A percentile compares a stretch with the other conserved stretches of the same genome.
phyloP scores from a whole-genome alignment of 1,140 invertebrate genomes.

The Scylla paramamosain region DNA sequence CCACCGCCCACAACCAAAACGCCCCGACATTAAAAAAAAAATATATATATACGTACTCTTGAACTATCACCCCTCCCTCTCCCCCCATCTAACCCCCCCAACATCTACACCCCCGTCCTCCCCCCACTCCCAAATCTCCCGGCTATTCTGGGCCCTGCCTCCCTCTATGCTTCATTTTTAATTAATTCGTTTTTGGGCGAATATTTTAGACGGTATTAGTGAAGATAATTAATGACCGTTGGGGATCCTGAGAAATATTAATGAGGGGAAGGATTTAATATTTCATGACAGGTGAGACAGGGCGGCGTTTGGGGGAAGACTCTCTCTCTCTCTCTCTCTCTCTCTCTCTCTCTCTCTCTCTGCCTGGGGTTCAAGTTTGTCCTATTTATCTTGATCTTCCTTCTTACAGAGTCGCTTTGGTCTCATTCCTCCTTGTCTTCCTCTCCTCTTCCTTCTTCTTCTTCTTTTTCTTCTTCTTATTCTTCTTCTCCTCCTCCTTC shows the following conservation, averaged over 20 bases:
- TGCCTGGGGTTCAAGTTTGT: no score
- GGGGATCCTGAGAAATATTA: background rate
- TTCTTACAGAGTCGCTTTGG: no score
- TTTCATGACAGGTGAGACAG: background rate
- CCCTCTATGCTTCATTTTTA: background rate
- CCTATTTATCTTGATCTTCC: no score
- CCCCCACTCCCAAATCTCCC: background rate
- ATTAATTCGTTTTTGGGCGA: background rate
- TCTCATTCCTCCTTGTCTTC: background rate
- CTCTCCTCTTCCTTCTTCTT: background rate
- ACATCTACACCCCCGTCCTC: background rate
- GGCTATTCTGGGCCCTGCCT: background rate
- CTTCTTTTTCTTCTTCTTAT: no score
- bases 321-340: background rate
- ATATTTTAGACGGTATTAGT: background rate
- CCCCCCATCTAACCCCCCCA: background rate
- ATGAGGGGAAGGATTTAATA: background rate
- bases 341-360: background rate
- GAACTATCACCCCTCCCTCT: background rate
- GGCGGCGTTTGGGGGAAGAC: background rate
- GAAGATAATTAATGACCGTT: slow-evolving; percentile 23
- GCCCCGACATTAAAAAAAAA: no score
- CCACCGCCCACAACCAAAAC: no score
- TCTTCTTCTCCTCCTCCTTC: no score
- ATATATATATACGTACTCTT: no score